Evolutionary conservation across 30 jellyfish, hydroid and myxozoan species (phyloP).

Genomic region (Cassiopea andromeda): DNA sequence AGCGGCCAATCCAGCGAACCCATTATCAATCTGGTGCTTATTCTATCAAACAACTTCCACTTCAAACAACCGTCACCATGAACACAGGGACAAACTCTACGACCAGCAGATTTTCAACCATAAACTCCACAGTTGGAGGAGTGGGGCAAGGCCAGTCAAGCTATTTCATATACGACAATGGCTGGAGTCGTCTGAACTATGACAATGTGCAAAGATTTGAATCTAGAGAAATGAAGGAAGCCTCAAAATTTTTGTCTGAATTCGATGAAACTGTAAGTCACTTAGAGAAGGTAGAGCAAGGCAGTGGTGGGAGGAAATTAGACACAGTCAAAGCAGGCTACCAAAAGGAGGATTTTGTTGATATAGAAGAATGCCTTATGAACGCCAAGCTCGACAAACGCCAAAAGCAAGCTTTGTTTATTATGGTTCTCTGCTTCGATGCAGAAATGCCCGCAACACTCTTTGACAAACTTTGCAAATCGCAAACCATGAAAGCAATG

Average conservation of each 20-base stretch:
- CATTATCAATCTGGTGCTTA: no score
- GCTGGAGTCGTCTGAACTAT: not conserved
- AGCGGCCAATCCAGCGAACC: no score
- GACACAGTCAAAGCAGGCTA: not conserved
- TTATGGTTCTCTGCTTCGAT: slow-evolving; percentile 52
- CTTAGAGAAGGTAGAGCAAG: slow-evolving; percentile 35
- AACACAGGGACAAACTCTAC: no score
- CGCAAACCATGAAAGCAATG: slow-evolving; percentile 58
- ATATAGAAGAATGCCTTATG: slow-evolving; percentile 22
- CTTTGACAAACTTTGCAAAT: slow-evolving; percentile 36
- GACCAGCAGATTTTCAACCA: no score
- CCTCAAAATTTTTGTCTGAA: slow-evolving; percentile 56
- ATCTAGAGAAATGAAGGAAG: slow-evolving; percentile 31
- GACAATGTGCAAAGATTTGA: not conserved
- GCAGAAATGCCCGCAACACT: slow-evolving; percentile 66
- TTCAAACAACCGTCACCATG: no score
- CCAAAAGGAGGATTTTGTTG: not conserved
- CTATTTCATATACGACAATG: not conserved
- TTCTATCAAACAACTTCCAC: no score
- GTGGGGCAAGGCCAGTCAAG: not conserved
- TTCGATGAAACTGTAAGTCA: slow-evolving; percentile 45
- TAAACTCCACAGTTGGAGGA: not conserved
- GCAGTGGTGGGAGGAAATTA: not conserved
- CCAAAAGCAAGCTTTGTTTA: slow-evolving; percentile 60
- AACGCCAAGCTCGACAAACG: slow-evolving; percentile 16